phyloP scores from a whole-genome alignment of 2,797 vertebrate species.

The Tenualosa thibaudeaui region DNA sequence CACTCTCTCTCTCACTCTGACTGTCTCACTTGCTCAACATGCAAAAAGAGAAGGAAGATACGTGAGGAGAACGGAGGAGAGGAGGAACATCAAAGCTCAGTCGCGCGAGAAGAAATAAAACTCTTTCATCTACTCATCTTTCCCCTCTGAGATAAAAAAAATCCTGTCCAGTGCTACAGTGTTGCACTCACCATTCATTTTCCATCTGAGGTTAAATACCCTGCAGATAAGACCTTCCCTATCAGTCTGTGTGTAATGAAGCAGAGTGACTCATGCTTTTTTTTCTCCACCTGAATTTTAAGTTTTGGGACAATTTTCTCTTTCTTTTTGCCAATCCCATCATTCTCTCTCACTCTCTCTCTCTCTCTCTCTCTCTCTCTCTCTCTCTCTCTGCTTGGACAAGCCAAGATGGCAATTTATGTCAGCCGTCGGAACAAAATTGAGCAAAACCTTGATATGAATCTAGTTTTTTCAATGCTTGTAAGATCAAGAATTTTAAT shows the following conservation, averaged over 20 bases:
- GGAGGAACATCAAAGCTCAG: neutral
- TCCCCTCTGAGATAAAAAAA: neutral
- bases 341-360: neutral
- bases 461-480: too few species aligned
- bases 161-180: neutral
- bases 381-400: constrained; percentile 1
- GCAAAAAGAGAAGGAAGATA: neutral
- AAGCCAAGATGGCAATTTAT: too few species aligned
- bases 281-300: neutral
- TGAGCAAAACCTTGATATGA: too few species aligned
- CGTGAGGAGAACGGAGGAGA: neutral
- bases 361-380: neutral
- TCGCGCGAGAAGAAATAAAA: neutral
- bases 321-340: neutral
- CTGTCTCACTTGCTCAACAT: neutral
- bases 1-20: too few species aligned
- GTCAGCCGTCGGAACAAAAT: too few species aligned
- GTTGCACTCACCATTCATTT: neutral
- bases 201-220: neutral
- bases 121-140: neutral
- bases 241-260: neutral
- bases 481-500: too few species aligned
- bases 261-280: neutral
- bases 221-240: neutral
- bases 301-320: neutral